Base-by-base conservation (phyloP, 2,113 vertebrate species). In the Antennarius striatus region DNA sequence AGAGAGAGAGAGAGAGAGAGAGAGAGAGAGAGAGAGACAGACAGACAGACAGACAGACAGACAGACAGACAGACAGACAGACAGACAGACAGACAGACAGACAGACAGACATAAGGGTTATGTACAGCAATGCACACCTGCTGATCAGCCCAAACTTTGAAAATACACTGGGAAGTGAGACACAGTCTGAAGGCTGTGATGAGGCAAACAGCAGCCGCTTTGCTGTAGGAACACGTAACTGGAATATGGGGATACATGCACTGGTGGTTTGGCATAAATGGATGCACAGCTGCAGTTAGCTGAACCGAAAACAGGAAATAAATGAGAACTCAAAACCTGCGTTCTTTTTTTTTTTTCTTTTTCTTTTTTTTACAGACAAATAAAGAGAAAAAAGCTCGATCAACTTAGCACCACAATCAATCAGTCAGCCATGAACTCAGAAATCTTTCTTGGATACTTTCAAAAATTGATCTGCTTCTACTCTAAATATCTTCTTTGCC, bases 281-380 rank as follows among this genome's bases (percentile, higher is more conserved):
- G 90, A 86, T 91, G 32, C 83, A 84, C 91, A 92, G 91, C 90
- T 92, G 90, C 87, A 62, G 77, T 68, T 83, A 87, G 74, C 62
- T 87, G 89, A 92, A 91, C 76, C 86, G 90, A 92, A 92, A 93
- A 92, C 91, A 89, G 89, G 86, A 92, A 90, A 87, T 67, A 80
- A 89, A 84, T 69, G 64, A 66, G 74, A 83, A 68, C 63, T 61
- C 61, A 73, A 79, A 91, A 73, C 61, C 52, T 61, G 40, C 62
- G 71, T 83, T 69, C 73, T 81, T 74, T 71, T 68, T 40, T 9
- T 2, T 22, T 22, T 22, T 22, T 28, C 50, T 69, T 73, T 81
- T 73, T 71, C 65, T 39, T 22, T 22, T 36, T 36, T 36, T 29
- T 47, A 56, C 32, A 73, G 77, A 83, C 45, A 82, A 76, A 63